phyloP scores from a whole-genome alignment of 2,888 invertebrate genomes.

The Trissoscelio sp. region DNA sequence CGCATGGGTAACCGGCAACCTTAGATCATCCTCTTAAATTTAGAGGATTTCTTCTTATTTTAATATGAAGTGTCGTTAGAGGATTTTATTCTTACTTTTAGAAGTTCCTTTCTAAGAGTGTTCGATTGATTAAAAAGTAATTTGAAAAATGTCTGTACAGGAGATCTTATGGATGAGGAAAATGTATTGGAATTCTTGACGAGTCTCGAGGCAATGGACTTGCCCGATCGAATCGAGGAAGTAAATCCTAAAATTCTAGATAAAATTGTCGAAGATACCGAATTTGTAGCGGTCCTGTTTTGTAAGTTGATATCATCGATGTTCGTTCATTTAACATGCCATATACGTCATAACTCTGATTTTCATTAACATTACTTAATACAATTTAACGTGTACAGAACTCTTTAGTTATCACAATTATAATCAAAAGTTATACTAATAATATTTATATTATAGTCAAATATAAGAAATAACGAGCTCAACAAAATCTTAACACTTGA shows the following conservation, averaged over 20 bases:
- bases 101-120: too few relatives aligned
- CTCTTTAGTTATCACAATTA: conserved; percentile 19
- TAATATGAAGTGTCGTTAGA: too few relatives aligned
- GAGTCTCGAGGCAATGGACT: conserved; percentile 96
- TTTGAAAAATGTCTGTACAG: too few relatives aligned
- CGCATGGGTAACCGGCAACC: too few relatives aligned
- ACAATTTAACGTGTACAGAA: conserved; percentile 57
- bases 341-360: conserved; percentile 61
- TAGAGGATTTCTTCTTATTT: too few relatives aligned
- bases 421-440: conserved; percentile 38
- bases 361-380: conserved; percentile 64
- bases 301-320: conserved; percentile 88
- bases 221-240: conserved; percentile 97
- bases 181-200: conserved; percentile 96
- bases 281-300: conserved; percentile 96
- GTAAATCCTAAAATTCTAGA: conserved; percentile 95
- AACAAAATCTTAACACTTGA: too few relatives aligned
- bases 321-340: conserved; percentile 33
- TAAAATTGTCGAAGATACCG: conserved; percentile 95
- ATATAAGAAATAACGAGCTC: too few relatives aligned
- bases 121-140: too few relatives aligned
- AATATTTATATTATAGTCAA: background rate
- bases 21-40: too few relatives aligned
- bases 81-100: too few relatives aligned
- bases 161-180: conserved; percentile 98